Evolutionary conservation across 2,113 vertebrate species (phyloP).

Genomic region (Xyliphius kryptos): DNA sequence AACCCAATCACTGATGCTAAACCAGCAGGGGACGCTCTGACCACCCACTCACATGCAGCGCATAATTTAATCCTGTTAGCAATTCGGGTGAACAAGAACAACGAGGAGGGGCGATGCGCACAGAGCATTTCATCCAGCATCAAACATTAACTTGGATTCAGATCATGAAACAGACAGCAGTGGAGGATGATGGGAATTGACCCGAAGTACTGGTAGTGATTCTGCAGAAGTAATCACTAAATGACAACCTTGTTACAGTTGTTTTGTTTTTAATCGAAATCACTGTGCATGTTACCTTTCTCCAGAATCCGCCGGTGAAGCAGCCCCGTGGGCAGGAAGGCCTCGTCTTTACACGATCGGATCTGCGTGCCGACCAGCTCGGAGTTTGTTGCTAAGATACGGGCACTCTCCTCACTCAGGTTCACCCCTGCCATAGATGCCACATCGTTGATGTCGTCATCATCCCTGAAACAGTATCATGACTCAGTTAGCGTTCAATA

Average conservation of each 20-base stretch:
- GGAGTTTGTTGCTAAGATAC: constrained; percentile 77
- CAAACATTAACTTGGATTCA: constrained; percentile 51
- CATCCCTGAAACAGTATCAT: constrained; percentile 60
- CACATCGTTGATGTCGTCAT: constrained; percentile 83
- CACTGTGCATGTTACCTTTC: constrained; percentile 58
- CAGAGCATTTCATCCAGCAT: constrained; percentile 44
- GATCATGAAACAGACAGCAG: constrained; percentile 10
- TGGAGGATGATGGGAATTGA: constrained; percentile 12
- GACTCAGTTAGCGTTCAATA: no score
- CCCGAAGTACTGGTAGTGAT: not conserved
- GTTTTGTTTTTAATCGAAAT: no score
- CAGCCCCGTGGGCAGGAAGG: constrained; percentile 73
- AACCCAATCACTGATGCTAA: constrained; percentile 66
- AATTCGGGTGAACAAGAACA: constrained; percentile 58
- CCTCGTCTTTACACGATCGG: constrained; percentile 79
- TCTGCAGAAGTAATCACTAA: not conserved
- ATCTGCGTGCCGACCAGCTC: constrained; percentile 77
- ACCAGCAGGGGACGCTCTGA: constrained; percentile 71
- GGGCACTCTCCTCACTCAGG: constrained; percentile 78
- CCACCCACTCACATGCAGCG: constrained; percentile 54
- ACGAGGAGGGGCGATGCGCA: constrained; percentile 52
- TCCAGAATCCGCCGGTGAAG: constrained; percentile 78
- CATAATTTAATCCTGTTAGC: constrained; percentile 56
- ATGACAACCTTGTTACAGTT: no score
- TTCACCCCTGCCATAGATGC: constrained; percentile 82